A percentile compares a stretch with the other conserved stretches of the same genome.
Conservation (phyloP, 2,113 vertebrate species). For the Brachionichthys hirsutus region DNA sequence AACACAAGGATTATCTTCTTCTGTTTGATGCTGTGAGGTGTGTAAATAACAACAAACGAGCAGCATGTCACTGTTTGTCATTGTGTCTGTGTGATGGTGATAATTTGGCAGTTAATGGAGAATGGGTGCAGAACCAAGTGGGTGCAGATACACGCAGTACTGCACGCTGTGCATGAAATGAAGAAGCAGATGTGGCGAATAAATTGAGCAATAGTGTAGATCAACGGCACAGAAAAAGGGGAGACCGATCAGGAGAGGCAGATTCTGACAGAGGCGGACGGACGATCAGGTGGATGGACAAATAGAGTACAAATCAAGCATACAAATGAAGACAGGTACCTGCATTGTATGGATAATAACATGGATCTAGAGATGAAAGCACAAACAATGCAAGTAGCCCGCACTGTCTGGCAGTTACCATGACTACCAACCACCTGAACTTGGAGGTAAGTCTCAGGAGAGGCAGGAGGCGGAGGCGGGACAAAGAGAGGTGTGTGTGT, state of each 20-base stretch:
- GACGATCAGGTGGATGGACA: slow-evolving; percentile 37
- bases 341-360: slow-evolving; percentile 55
- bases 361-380: slow-evolving; percentile 69
- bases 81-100: neutral
- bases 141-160: slow-evolving; percentile 15
- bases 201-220: slow-evolving; percentile 14
- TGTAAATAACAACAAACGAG: slow-evolving; percentile 25
- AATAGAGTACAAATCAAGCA: slow-evolving; percentile 7
- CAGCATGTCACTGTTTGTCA: neutral
- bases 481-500: slow-evolving; percentile 53
- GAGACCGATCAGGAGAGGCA: slow-evolving; percentile 9
- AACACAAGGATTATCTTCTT: neutral
- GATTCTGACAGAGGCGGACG: slow-evolving; percentile 21
- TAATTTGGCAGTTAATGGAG: slow-evolving; percentile 29
- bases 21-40: slow-evolving; percentile 21
- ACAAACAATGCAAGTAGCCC: slow-evolving; percentile 69
- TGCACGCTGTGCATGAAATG: slow-evolving; percentile 44
- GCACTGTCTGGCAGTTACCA: slow-evolving; percentile 69
- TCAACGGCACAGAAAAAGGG: slow-evolving; percentile 7
- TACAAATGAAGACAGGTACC: slow-evolving; percentile 47
- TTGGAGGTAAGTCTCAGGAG: slow-evolving; percentile 73
- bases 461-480: slow-evolving; percentile 47
- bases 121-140: slow-evolving; percentile 40
- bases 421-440: slow-evolving; percentile 77
- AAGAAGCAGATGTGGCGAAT: slow-evolving; percentile 42